phyloP scores from a whole-genome alignment of 2,797 vertebrate genomes.

The Spondyliosoma cantharus region DNA sequence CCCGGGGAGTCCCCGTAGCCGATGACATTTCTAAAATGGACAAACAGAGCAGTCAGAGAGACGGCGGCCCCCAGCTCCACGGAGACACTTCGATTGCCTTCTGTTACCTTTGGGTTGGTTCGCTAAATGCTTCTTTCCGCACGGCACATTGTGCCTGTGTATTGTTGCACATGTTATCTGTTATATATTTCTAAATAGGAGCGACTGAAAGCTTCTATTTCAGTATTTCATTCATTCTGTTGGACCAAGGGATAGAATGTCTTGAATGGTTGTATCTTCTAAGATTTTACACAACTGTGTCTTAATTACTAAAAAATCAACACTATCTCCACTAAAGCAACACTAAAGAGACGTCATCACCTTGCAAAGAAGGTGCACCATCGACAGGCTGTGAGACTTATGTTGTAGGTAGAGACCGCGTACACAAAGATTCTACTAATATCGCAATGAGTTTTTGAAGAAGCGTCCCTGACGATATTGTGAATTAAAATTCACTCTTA shows the following conservation, averaged over 20 bases:
- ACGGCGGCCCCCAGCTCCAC: conserved; percentile 46
- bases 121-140: conserved; percentile 39
- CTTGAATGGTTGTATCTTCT: conserved; percentile 12
- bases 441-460: neutral
- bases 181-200: conserved; percentile 9
- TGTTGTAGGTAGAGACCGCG: neutral
- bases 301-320: conserved; percentile 27
- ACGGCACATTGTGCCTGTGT: neutral
- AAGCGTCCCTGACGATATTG: neutral
- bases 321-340: neutral
- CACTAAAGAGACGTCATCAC: neutral
- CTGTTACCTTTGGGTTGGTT: conserved; percentile 50
- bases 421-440: neutral
- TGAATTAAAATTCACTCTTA: neutral
- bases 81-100: conserved; percentile 56
- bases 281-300: neutral
- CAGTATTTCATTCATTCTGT: neutral
- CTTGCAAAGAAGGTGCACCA: no score
- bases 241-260: neutral
- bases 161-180: neutral
- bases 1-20: conserved; percentile 65
- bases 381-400: neutral
- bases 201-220: neutral
- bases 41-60: conserved; percentile 69
- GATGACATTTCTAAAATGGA: conserved; percentile 79